phyloP scores from a whole-genome alignment of 1,140 invertebrate species.

The Globodera rostochiensis region DNA sequence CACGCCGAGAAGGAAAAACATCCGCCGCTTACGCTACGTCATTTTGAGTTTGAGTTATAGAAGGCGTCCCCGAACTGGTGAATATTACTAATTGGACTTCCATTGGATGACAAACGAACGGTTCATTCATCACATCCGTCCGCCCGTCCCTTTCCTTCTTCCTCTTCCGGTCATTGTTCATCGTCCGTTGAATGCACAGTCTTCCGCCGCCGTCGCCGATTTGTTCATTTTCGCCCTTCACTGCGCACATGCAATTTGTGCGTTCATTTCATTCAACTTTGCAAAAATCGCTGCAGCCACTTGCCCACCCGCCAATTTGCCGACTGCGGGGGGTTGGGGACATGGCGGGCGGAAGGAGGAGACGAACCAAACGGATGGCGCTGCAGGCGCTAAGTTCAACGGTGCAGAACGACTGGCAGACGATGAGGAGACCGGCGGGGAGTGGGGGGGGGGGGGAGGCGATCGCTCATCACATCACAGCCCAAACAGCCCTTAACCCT shows the following conservation, averaged over 20 bases:
- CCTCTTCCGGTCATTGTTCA: background rate
- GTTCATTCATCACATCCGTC: background rate
- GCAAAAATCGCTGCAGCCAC: background rate
- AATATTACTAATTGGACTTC: no score
- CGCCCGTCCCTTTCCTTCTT: background rate
- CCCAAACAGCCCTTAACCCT: background rate
- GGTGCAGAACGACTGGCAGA: background rate
- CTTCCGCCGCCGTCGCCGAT: background rate
- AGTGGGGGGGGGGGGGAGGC: no score
- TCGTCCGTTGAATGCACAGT: background rate
- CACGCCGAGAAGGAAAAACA: background rate
- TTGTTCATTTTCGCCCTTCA: background rate
- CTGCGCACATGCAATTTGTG: background rate
- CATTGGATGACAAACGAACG: no score
- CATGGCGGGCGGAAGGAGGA: background rate
- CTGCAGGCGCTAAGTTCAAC: background rate
- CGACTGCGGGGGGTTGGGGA: background rate
- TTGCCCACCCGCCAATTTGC: constrained; percentile 7
- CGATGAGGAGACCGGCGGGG: background rate
- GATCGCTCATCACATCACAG: no score
- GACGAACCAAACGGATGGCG: background rate
- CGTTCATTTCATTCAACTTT: background rate
- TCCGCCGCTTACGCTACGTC: no score
- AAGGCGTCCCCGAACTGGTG: no score
- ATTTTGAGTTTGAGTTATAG: no score